These are phyloP conservation scores for Tipula unca DNA, from an alignment of 2,888 invertebrate genomes.

Conservation along the genomic window DNA sequence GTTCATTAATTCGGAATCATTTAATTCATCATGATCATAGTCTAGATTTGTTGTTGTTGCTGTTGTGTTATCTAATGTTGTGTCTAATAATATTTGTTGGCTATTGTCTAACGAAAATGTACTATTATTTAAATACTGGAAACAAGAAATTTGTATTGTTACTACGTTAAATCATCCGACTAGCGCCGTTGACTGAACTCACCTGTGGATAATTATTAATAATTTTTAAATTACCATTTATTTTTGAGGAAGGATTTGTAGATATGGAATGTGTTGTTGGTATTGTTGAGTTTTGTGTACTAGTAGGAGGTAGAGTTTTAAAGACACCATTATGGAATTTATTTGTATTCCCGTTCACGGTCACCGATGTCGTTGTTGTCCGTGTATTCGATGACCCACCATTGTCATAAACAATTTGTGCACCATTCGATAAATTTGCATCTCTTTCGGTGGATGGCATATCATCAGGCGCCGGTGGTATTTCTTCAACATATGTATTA, in stretches of 20 bases:
- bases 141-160: neutral
- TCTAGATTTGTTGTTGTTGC: slow-evolving; percentile 1
- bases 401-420: neutral
- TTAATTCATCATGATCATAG: slow-evolving; percentile 21
- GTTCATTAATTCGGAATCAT: slow-evolving; percentile 23
- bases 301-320: slow-evolving; percentile 25
- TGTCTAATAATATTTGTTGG: slow-evolving; percentile 26
- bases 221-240: slow-evolving; percentile 23
- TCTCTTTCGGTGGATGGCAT: neutral
- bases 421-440: neutral
- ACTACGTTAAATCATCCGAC: neutral
- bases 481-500: neutral
- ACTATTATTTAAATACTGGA: slow-evolving; percentile 25
- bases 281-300: neutral
- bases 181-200: neutral
- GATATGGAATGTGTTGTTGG: slow-evolving; percentile 25
- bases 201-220: slow-evolving; percentile 24
- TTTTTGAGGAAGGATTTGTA: slow-evolving; percentile 23
- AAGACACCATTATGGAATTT: slow-evolving; percentile 25
- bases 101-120: slow-evolving; percentile 26
- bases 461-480: slow-evolving; percentile 14
- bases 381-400: neutral
- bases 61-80: slow-evolving; percentile 25
- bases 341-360: neutral
- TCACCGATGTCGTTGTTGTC: neutral